Base-by-base conservation (phyloP, 2,797 vertebrate genomes). In the Pseudotriccus pelzelni region DNA sequence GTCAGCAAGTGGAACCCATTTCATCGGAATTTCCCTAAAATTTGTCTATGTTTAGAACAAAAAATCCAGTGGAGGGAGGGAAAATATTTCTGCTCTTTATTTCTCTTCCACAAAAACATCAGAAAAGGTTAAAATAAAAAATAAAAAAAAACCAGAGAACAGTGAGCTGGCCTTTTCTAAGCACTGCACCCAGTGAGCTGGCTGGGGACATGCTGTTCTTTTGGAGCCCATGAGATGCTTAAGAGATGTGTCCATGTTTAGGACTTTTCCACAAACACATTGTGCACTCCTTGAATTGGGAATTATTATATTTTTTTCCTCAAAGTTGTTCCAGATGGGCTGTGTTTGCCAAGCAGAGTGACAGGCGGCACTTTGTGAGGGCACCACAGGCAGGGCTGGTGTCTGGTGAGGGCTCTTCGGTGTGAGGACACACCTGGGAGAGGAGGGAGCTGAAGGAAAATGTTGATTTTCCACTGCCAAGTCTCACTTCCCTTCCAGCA, bases 161-260 rank as follows among this genome's bases (percentile, higher is more conserved):
- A 76, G 67, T 1, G 30, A 67, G 64, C 2, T 84, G 89, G 78
- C 67, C 43, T 34, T 82, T 76, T 52, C 78, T 36, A 74, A 67
- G 10, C 14, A 59, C 68, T 81, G 88, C 67, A 64, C 50, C n/a
- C 91, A 67, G 62, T 15, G 25, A 76, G 72, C 47, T 76, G 52
- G 43, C 59, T 39, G 24, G 37, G 84, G 66, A 92, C 89, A 74
- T 3, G 7, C 72, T 92, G 89, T 96, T 91, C 96, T 49, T 39
- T 58, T n/a, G 4, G 13, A 50, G 41, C 6, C 60, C 69, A 49
- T 0, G 37, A 64, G 94, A 58, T 49, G 62, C 36, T 85, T 5
- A 4, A 58, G 69, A 60, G 68, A 34, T 39, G 12, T 56, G 24
- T 5, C 84, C 66, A 28, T 10, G 66, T 30, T 81, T 11, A 93